Evolutionary conservation across 2,113 vertebrate genomes (phyloP).

Genomic region (Thinocorus orbignyianus): DNA sequence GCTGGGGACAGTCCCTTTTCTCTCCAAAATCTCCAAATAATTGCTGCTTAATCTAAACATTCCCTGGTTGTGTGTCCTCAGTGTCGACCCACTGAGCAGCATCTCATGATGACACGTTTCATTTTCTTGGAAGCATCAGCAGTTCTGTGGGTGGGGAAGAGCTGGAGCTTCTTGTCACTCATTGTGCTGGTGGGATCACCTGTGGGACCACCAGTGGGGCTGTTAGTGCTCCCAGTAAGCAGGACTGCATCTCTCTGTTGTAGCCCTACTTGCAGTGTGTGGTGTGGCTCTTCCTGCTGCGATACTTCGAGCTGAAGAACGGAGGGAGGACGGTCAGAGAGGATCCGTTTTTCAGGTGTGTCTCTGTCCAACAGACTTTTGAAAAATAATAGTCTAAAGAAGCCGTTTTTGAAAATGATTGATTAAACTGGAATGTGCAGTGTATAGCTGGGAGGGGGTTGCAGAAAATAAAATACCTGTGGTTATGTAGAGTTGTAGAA

Average conservation of each 20-base stretch:
- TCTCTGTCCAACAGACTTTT: background rate
- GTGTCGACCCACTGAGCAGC: background rate
- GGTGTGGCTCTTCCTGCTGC: slow-evolving; percentile 86
- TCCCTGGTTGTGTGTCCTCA: background rate
- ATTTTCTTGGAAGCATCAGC: background rate
- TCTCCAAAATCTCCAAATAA: background rate
- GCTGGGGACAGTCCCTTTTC: background rate
- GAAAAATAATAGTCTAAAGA: background rate
- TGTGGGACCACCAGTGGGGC: background rate
- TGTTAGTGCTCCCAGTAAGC: background rate
- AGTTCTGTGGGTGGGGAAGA: background rate
- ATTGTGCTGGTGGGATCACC: rapidly evolving
- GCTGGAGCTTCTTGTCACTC: background rate
- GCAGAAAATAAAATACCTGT: background rate
- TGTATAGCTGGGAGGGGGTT: background rate
- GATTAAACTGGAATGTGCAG: background rate
- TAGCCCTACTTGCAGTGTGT: slow-evolving; percentile 92
- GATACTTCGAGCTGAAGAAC: slow-evolving; percentile 84
- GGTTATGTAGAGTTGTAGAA: background rate
- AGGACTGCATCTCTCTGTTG: background rate
- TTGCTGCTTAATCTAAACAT: background rate
- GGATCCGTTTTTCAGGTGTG: slow-evolving; percentile 90
- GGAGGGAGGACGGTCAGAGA: slow-evolving; percentile 85
- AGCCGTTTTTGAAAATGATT: background rate
- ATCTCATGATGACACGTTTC: rapidly evolving